Percentiles rank a stretch among this genome's conserved stretches.
Evolutionary conservation across 2,797 vertebrate species (phyloP).

Genomic region (Sebastes trivittatus): DNA sequence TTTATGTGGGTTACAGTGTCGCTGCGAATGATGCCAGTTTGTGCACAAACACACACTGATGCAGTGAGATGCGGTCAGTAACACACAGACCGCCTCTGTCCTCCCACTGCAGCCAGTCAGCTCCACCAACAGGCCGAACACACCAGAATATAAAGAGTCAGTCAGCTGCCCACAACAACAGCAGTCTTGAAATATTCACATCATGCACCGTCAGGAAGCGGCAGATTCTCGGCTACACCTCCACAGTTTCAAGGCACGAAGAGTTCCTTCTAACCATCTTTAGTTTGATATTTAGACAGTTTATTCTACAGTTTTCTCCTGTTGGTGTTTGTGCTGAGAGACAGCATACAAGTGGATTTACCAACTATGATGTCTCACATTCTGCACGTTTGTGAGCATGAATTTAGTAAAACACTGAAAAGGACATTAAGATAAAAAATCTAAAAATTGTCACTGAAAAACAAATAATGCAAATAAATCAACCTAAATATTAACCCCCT

Average conservation of each 20-base stretch:
- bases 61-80: not conserved
- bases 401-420: not conserved
- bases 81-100: conserved; percentile 10
- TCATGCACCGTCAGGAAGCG: not conserved
- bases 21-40: not conserved
- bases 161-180: conserved; percentile 11
- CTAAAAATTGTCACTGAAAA: not conserved
- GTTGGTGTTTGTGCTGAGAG: not conserved
- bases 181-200: conserved; percentile 3
- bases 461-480: not conserved
- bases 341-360: not conserved
- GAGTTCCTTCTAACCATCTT: not conserved
- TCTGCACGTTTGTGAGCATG: not conserved
- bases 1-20: conserved; percentile 22
- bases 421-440: not conserved
- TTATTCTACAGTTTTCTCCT: not conserved
- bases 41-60: conserved; percentile 7
- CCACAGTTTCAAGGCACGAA: not conserved
- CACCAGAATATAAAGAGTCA: not conserved
- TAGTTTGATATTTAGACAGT: not conserved
- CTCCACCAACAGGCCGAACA: not conserved
- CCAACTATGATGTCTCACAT: too few species aligned
- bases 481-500: not conserved
- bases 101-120: conserved; percentile 6
- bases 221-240: not conserved